Evolutionary conservation across 2,888 invertebrate genomes (phyloP), one percentile per base, ranked within the genome.

Genomic region (Agriotes lineatus): DNA sequence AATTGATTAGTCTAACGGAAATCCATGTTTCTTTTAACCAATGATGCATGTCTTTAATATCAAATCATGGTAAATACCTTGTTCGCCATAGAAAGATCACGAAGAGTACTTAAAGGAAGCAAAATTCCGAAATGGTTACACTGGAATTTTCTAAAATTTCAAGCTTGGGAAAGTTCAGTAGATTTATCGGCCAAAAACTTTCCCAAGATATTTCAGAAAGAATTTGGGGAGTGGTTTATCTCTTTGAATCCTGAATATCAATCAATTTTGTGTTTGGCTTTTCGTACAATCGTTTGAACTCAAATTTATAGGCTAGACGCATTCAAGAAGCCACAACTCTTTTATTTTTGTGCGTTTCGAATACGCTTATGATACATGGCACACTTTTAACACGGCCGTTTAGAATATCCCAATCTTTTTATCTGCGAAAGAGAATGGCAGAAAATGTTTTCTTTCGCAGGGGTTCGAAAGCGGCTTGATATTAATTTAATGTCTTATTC

Each of bases 281-380:
- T 10, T 48, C 48, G 22, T 22, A 48, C 48, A 48, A 48, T 48
- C 48, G 48, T 48, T 48, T 48, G 48, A 48, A 48, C 48, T 48
- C 25, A 48, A 48, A 48, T 48, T 48, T 48, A 48, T 48, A 22
- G 48, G 20, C 48, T 4, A 22, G 25, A 25, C 48, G 25, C 22
- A 25, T 12, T 45, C 16, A 20, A 20, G 19, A 14, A 20, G 48
- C 20, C n/a, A 22, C 48, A 48, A 48, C 48, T 10, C 48, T 22
- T 5, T 48, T 48, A 48, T 48, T 48, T 48, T 48, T 20, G 25
- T 48, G 48, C 48, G 48, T 48, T 48, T 48, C 25, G 48, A 48
- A 48, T 48, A 48, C 22, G 19, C 12, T 48, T 48, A 48, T 48
- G 48, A 48, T 19, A 48, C 25, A 48, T 48, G 14, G 22, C 48